A percentile compares a stretch with the other conserved stretches of the same genome.
Conservation (phyloP, 2,888 invertebrate species). For the Tribolium freemani region DNA sequence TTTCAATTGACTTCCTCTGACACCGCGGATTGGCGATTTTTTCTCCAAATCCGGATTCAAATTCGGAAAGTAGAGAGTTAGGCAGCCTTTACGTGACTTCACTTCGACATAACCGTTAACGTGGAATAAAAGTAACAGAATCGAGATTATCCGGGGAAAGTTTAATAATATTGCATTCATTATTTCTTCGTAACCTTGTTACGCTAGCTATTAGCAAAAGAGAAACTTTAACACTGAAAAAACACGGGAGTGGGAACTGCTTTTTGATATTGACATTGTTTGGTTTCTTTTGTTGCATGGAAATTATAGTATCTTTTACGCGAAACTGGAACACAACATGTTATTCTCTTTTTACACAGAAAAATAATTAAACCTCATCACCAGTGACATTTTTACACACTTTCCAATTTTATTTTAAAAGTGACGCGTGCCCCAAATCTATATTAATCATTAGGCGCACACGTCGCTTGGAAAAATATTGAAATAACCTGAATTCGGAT, state of each 20-base stretch:
- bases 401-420: not conserved
- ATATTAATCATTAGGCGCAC: constrained; percentile 17
- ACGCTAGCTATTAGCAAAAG: constrained; percentile 63
- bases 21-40: not conserved
- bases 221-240: constrained; percentile 55
- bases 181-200: constrained; percentile 65
- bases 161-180: constrained; percentile 65
- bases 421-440: constrained; percentile 26
- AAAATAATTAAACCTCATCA: constrained; percentile 34
- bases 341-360: constrained; percentile 28
- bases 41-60: constrained; percentile 22
- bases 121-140: constrained; percentile 54
- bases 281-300: constrained; percentile 53
- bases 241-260: constrained; percentile 55
- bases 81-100: constrained; percentile 39
- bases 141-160: constrained; percentile 64
- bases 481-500: constrained; percentile 27
- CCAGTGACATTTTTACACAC: constrained; percentile 21
- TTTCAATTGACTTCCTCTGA: constrained; percentile 17
- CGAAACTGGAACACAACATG: constrained; percentile 43
- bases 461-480: constrained; percentile 28
- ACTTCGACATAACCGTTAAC: constrained; percentile 45
- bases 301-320: constrained; percentile 44
- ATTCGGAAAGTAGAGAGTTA: not conserved
- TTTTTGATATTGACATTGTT: constrained; percentile 60